Percentiles rank a stretch among this genome's conserved stretches.
phyloP scores from a whole-genome alignment of 1,140 invertebrate species.

The Mycetomoellerius zeteki region DNA sequence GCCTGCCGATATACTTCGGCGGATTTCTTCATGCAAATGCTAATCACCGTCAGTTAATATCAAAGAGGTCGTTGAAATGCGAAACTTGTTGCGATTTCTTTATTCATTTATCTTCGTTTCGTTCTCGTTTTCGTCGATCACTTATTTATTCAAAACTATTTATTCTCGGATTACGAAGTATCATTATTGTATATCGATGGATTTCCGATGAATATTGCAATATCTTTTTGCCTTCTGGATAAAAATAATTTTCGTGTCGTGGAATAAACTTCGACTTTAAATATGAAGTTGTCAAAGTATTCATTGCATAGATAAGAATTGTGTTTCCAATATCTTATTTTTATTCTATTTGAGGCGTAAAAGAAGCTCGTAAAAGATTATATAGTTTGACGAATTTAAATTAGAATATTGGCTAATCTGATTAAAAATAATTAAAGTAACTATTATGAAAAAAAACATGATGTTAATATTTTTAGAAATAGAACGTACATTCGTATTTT shows the following conservation, averaged over 20 bases:
- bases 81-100: background rate
- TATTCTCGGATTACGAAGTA: slow-evolving; percentile 8
- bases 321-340: background rate
- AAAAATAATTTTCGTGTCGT: background rate
- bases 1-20: background rate
- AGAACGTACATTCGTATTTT: background rate
- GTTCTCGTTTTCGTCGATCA: background rate
- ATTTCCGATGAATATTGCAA: slow-evolving; percentile 43
- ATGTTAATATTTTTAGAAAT: slow-evolving; percentile 13
- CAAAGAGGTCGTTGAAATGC: slow-evolving; percentile 13
- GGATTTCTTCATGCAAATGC: slow-evolving; percentile 42
- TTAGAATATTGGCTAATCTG: slow-evolving; percentile 8
- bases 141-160: slow-evolving; percentile 62
- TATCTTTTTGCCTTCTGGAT: background rate
- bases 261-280: slow-evolving; percentile 23
- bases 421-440: background rate
- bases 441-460: background rate
- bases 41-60: slow-evolving; percentile 36
- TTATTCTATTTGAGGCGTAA: background rate
- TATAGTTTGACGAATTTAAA: background rate
- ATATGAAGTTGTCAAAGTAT: slow-evolving; percentile 10
- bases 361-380: background rate
- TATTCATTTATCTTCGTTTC: slow-evolving; percentile 55
- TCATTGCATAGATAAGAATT: background rate
- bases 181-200: slow-evolving; percentile 36